Evolutionary conservation across 2,797 vertebrate genomes (phyloP).

Genomic region (Melanotaenia nigrans): DNA sequence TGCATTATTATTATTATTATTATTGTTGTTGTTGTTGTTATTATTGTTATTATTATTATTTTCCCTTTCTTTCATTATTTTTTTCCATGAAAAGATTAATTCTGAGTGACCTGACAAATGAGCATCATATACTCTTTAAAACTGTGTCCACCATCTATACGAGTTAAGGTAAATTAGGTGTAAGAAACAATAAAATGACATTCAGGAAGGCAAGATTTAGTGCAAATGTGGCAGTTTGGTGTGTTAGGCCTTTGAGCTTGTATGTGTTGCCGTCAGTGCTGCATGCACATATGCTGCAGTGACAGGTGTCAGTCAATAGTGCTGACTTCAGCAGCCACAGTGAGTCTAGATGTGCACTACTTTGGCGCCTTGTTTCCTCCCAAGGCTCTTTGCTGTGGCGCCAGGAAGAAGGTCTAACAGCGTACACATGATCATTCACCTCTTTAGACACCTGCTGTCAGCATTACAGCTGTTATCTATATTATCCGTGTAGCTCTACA

Average conservation of each 20-base stretch:
- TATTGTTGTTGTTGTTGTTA: no score
- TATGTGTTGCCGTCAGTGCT: neutral
- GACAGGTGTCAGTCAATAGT: conserved; percentile 73
- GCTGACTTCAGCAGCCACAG: conserved; percentile 72
- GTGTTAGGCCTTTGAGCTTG: neutral
- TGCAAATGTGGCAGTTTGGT: neutral
- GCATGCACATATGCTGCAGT: conserved; percentile 27
- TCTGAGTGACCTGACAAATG: neutral
- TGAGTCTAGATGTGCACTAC: conserved; percentile 55
- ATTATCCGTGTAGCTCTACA: conserved; percentile 18
- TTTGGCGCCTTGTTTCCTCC: conserved; percentile 53
- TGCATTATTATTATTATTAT: neutral
- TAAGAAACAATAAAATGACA: neutral
- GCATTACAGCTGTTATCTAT: conserved; percentile 46
- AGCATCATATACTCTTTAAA: neutral
- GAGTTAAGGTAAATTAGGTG: neutral
- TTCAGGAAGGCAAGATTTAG: neutral
- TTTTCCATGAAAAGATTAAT: neutral
- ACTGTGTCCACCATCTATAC: neutral
- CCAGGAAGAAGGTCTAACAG: conserved; percentile 37
- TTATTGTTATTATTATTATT: no score
- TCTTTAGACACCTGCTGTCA: conserved; percentile 49
- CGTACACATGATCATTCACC: conserved; percentile 23
- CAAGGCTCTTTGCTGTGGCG: conserved; percentile 60
- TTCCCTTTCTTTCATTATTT: neutral